phyloP scores from a whole-genome alignment of 2,888 invertebrate species.

The Gibbula magus region DNA sequence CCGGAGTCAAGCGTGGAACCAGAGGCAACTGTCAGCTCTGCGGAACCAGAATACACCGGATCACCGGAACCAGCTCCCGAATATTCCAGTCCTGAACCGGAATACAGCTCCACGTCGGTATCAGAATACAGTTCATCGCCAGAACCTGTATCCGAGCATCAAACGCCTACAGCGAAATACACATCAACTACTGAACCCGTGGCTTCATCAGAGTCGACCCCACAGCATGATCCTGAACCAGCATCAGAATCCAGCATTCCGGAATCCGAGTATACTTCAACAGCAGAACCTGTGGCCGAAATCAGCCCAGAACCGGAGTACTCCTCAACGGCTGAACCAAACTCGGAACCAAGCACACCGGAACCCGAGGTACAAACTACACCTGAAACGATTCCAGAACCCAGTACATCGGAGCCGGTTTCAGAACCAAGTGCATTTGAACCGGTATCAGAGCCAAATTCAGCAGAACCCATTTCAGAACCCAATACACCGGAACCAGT shows the following conservation, averaged over 20 bases:
- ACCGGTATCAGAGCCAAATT: too few species aligned
- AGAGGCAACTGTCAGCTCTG: neutral
- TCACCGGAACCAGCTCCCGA: neutral
- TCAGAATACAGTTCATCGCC: neutral
- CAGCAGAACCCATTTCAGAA: too few species aligned
- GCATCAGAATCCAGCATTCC: neutral
- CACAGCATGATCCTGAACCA: neutral
- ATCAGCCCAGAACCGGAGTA: constrained; percentile 19
- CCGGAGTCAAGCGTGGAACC: neutral
- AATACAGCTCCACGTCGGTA: neutral
- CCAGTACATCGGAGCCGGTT: too few species aligned
- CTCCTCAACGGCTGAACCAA: too few species aligned
- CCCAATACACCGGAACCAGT: constrained; percentile 16
- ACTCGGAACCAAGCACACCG: too few species aligned
- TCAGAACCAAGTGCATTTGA: too few species aligned
- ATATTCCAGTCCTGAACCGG: neutral
- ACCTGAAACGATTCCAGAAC: too few species aligned
- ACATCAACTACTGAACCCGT: neutral
- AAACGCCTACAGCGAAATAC: neutral
- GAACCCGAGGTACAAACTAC: constrained; percentile 24
- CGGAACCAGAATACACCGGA: neutral
- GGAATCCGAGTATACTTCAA: neutral
- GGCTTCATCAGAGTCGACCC: neutral
- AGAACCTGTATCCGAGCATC: neutral
- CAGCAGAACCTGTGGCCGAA: constrained; percentile 35